phyloP scores from a whole-genome alignment of 2,888 invertebrate species.

The Tachystola acroxantha region DNA sequence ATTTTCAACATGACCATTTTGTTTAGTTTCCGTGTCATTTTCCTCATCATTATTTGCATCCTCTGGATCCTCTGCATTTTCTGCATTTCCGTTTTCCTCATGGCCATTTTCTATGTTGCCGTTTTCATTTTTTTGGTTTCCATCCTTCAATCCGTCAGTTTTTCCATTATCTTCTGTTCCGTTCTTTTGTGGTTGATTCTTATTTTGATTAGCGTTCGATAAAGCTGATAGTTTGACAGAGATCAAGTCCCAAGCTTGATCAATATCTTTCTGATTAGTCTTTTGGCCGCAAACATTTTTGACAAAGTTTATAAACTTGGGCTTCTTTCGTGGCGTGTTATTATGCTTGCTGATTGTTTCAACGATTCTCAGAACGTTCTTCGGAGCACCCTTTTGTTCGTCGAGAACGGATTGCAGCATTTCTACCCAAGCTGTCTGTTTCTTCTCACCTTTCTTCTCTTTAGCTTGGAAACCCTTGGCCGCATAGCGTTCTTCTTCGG shows the following conservation, averaged over 20 bases:
- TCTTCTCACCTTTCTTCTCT: slow-evolving; percentile 90
- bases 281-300: slow-evolving; percentile 79
- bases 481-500: slow-evolving; percentile 92
- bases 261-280: slow-evolving; percentile 76
- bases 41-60: slow-evolving; percentile 9
- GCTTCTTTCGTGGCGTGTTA: slow-evolving; percentile 92
- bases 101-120: slow-evolving; percentile 21
- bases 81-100: slow-evolving; percentile 20
- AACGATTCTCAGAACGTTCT: slow-evolving; percentile 79
- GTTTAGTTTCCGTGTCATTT: slow-evolving; percentile 12
- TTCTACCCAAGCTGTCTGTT: slow-evolving; percentile 91
- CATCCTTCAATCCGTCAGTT: slow-evolving; percentile 19
- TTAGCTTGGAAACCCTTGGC: slow-evolving; percentile 87
- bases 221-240: slow-evolving; percentile 75
- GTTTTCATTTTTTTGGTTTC: slow-evolving; percentile 18
- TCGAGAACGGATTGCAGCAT: slow-evolving; percentile 82
- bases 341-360: slow-evolving; percentile 83
- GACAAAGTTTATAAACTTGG: slow-evolving; percentile 89
- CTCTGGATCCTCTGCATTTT: slow-evolving; percentile 15
- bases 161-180: slow-evolving; percentile 13
- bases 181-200: slow-evolving; percentile 38
- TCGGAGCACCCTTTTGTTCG: slow-evolving; percentile 73
- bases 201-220: slow-evolving; percentile 44
- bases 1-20: slow-evolving; percentile 10
- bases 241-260: slow-evolving; percentile 83